Base-by-base conservation (phyloP, 2,797 vertebrate genomes). In the Lateolabrax maculatus region DNA sequence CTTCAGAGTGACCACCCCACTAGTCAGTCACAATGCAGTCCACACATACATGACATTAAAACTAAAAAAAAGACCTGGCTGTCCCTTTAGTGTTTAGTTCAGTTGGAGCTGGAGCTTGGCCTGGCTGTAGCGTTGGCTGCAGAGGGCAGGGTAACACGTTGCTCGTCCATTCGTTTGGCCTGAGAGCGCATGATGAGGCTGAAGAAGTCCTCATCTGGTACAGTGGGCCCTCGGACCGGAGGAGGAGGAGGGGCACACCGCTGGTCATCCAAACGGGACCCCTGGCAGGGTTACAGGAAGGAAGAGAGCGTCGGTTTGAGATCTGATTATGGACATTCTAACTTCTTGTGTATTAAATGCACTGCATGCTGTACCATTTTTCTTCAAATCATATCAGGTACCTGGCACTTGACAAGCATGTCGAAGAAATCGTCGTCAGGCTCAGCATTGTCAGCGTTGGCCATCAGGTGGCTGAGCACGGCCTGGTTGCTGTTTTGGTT, bases 131-230 rank as follows among this genome's bases (percentile, higher is more conserved):
- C 70, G 66, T 93, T 95, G 39, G 89, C 85, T 61, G 86, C 60
- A 18, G 95, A 94, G 7, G 97, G 97, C 84, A 99, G 83, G 1
- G 96, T 95, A 70, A 98, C 97, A 46, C 98, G 96, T 66, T 99
- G 98, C 82, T 99, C 98, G 51, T 99, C 98, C 97, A 99, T 98
- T 67, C 98, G 94, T 84, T 99, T 99, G 1, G 96, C 98, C 93
- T 99, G 98, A 1, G 98, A 98, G 72, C 97, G 96, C 92, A 98
- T 93, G 91, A 99, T 99, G 87, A 99, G 97, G 92, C 97, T 99
- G 89, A 99, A 98, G 85, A 99, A 99, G 92, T 99, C 98, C 88
- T 99, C 98, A 29, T 99, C 98, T 0, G 98, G 98, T 66, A 99
- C 96, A 0, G 98, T 99, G 27, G 96, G 95, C 11, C 97, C 97